These are phyloP conservation scores for Anastatus disparis DNA, from an alignment of 1,140 invertebrate species.

Conservation along the genomic window DNA sequence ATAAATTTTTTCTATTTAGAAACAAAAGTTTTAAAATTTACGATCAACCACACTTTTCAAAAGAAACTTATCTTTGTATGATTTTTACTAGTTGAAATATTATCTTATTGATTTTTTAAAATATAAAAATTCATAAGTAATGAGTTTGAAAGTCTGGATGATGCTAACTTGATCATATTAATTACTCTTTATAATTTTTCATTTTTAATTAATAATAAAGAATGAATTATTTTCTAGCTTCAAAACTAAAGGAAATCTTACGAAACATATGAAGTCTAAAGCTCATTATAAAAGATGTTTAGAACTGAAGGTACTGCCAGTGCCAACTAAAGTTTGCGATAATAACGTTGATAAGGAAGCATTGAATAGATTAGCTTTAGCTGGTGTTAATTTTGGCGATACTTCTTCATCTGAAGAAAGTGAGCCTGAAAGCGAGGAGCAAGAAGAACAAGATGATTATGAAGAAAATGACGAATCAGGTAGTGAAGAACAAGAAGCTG, in stretches of 20 bases:
- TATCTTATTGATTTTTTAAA: no score
- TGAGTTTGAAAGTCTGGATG: no score
- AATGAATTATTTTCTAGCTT: constrained; percentile 74
- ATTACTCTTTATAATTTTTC: no score
- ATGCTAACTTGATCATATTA: no score
- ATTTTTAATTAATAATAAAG: no score
- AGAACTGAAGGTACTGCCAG: constrained; percentile 82
- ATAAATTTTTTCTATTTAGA: no score
- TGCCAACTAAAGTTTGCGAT: constrained; percentile 79
- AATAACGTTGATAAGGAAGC: constrained; percentile 77
- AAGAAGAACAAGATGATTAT: no score
- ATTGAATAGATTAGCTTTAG: constrained; percentile 64
- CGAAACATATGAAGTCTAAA: constrained; percentile 99
- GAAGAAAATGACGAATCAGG: constrained; percentile 64
- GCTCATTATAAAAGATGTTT: constrained; percentile 94
- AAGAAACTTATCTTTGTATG: no score
- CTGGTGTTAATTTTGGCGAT: constrained; percentile 63
- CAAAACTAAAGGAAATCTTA: constrained; percentile 98
- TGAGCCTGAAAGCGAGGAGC: constrained; percentile 67
- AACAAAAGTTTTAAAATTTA: no score
- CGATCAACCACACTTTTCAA: no score
- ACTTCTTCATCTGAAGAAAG: constrained; percentile 70
- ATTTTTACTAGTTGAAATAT: no score
- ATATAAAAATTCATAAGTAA: no score
- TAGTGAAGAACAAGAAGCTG: constrained; percentile 85